These are phyloP conservation scores for Plebejus argus DNA, from an alignment of 2,888 invertebrate genomes.

Conservation along the genomic window DNA sequence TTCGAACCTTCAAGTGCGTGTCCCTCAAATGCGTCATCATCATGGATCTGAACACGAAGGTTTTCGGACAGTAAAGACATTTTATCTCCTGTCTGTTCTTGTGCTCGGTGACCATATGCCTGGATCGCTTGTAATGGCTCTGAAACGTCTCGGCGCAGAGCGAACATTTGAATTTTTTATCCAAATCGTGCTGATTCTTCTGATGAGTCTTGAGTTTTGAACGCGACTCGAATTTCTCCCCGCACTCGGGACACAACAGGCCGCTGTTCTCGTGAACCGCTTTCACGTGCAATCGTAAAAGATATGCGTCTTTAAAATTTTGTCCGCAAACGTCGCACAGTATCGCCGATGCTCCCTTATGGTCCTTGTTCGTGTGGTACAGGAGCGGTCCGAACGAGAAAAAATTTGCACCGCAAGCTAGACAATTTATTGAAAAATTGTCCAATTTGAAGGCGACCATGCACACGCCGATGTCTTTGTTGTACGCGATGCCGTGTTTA, in stretches of 20 bases:
- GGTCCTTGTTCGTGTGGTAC: slow-evolving; percentile 71
- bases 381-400: slow-evolving; percentile 69
- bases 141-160: slow-evolving; percentile 65
- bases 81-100: slow-evolving; percentile 67
- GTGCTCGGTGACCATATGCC: slow-evolving; percentile 70
- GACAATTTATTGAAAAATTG: slow-evolving; percentile 61
- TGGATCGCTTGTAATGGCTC: slow-evolving; percentile 66
- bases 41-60: slow-evolving; percentile 70
- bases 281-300: slow-evolving; percentile 63
- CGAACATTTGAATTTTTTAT: slow-evolving; percentile 77
- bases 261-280: slow-evolving; percentile 64
- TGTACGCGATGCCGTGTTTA: slow-evolving; percentile 59
- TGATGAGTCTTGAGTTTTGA: slow-evolving; percentile 74
- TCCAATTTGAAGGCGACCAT: slow-evolving; percentile 71
- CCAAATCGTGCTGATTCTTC: slow-evolving; percentile 65
- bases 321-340: slow-evolving; percentile 72
- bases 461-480: slow-evolving; percentile 67
- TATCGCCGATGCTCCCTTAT: slow-evolving; percentile 67
- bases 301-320: slow-evolving; percentile 64
- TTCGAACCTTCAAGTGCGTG: slow-evolving; percentile 67
- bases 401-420: slow-evolving; percentile 64
- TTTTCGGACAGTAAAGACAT: slow-evolving; percentile 71
- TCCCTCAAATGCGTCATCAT: slow-evolving; percentile 73
- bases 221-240: slow-evolving; percentile 73
- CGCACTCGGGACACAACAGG: slow-evolving; percentile 65